Evolutionary conservation across 2,888 invertebrate species (phyloP), one percentile per base, ranked within the genome.

Genomic region (Eupeodes latifasciatus): DNA sequence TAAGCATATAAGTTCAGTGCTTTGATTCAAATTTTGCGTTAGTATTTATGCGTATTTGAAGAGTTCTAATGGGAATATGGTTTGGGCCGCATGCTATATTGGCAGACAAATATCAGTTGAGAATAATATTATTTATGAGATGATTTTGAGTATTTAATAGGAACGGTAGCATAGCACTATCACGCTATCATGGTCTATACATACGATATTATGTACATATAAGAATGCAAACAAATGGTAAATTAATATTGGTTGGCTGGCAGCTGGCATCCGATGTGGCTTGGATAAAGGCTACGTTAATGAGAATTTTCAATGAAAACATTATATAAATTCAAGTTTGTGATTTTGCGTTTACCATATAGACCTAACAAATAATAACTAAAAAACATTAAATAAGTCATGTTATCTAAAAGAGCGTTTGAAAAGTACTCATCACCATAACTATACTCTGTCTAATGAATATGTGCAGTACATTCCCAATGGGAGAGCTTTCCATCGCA

Each of bases 81-180:
- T 77, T 11, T 34, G 34, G 64, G 64, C 19, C n/a, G 19, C 57
- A 77, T 64, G 77, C 55, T 57, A 77, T n/a, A 40, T 9, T 71
- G 77, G 57, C 62, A 82, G 71, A 16, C 64, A 49, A 77, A 71
- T 66, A 67, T 64, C 71, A 76, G 16, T 47, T 40, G 34, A 14
- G 47, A 19, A 27, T 27, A 19, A 40, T 76, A 69, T 64, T 81
- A 81, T 81, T 76, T 81, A 80, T 81, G 64, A 64, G 57, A 62
- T 53, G 47, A 27, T 79, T 61, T 69, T 12, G n/a, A 67, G 67
- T 11, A 12, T 67, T 67, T 36, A 27, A 44, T 64, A 27, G 19
- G 47, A 16, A 11, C 27, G 3, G 64, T 19, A 19, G 19, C 64
- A 64, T 19, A 19, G 19, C 64, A 64, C 12, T 40, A 40, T 40